These are phyloP conservation scores for Epinephelus moara DNA, from an alignment of 2,113 vertebrate species.

Conservation along the genomic window DNA sequence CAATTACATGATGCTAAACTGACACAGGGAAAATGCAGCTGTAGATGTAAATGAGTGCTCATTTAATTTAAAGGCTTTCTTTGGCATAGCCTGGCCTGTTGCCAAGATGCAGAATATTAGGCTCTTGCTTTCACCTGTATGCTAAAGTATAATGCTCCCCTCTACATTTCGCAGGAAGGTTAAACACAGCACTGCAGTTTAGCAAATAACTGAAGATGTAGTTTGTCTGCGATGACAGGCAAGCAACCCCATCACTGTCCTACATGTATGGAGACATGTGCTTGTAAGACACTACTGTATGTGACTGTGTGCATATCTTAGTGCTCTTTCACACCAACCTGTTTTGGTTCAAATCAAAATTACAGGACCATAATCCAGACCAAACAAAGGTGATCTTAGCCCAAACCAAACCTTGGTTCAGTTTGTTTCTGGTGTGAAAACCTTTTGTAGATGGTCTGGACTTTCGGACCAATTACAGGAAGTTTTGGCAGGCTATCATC, in stretches of 20 bases:
- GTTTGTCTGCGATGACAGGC: not conserved
- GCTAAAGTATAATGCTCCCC: not conserved
- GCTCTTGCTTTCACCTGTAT: not conserved
- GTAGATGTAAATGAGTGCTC: not conserved
- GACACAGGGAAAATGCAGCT: not conserved
- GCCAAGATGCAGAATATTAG: not conserved
- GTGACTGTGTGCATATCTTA: too few species aligned
- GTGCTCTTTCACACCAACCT: too few species aligned
- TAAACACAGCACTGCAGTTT: not conserved
- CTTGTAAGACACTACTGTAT: too few species aligned
- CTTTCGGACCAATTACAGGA: too few species aligned
- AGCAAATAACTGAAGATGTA: not conserved
- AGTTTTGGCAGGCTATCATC: too few species aligned
- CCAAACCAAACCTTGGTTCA: too few species aligned
- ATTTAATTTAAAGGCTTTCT: not conserved
- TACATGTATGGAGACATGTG: not conserved
- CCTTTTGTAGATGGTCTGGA: too few species aligned
- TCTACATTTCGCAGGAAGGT: constrained; percentile 16
- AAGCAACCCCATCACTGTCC: not conserved
- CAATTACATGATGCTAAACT: not conserved
- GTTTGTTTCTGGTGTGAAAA: too few species aligned
- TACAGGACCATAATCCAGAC: too few species aligned
- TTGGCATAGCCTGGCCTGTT: not conserved
- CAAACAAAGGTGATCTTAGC: too few species aligned
- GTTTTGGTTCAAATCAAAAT: too few species aligned